Conservation (phyloP, 2,888 invertebrate genomes). For the Dyspetes luteomarginatus region DNA sequence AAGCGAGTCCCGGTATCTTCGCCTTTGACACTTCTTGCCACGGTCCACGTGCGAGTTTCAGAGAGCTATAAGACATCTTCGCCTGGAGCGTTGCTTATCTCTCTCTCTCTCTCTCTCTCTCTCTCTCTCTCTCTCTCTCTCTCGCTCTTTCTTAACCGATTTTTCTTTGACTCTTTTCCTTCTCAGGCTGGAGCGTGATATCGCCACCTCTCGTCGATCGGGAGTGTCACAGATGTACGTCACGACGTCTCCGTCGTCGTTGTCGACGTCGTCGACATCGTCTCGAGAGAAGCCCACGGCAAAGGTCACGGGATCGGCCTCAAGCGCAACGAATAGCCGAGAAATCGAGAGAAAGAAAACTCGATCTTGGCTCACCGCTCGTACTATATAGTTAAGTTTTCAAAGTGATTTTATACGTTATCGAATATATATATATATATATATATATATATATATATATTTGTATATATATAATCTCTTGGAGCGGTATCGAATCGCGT, state of each 20-base stretch:
- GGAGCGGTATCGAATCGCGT: constrained; percentile 48
- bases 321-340: constrained; percentile 61
- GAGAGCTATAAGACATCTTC: constrained; percentile 20
- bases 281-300: constrained; percentile 43
- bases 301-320: constrained; percentile 63
- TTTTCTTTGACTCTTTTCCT: constrained; percentile 3
- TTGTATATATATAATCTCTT: too few species aligned
- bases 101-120: constrained; percentile 35
- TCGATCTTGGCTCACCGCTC: constrained; percentile 42
- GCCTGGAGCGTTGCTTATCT: constrained; percentile 52
- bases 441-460: constrained; percentile 6
- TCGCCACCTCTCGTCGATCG: constrained; percentile 41
- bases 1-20: constrained; percentile 62
- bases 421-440: background rate
- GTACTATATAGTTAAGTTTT: constrained; percentile 15
- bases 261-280: background rate
- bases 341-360: constrained; percentile 59
- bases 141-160: constrained; percentile 6
- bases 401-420: constrained; percentile 33
- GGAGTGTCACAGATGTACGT: constrained; percentile 53
- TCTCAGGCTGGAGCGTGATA: constrained; percentile 1
- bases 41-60: constrained; percentile 44
- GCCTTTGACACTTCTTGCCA: constrained; percentile 63
- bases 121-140: background rate
- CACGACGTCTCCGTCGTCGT: constrained; percentile 7